Evolutionary conservation across 1,140 invertebrate species (phyloP), one percentile per base, ranked within the genome.

Genomic region (Polyergus mexicanus): DNA sequence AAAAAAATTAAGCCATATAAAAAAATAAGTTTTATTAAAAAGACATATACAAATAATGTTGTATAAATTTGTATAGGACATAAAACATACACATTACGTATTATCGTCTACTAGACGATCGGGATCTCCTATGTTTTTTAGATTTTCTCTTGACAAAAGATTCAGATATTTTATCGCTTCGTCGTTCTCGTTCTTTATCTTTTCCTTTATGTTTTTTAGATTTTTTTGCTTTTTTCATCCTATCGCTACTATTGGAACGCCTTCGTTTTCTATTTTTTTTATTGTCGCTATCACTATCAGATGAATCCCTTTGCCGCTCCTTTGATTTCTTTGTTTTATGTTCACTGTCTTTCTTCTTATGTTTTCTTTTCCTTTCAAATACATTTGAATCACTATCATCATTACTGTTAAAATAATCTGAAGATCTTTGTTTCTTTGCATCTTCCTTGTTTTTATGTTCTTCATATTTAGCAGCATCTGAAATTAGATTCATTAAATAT

Each of bases 381-480:
- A 89, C 63, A 84, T 76, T 65, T 16, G 76, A 75, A 1, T 71
- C 47, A 22, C 74, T 86, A 38, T 91, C 58, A 38, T 92, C 85
- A 10, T 83, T 85, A 35, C 44, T 86, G 58, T 78, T 84, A 13
- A 80, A 77, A 74, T 6, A 58, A 81, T 92, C 63, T 1, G 62
- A 75, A 56, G 88, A 80, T 89, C 38, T 89, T 62, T 38, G 88
- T 88, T 86, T 89, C 5, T 16, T 77, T 5, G 11, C 93, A 44
- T 84, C 90, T 91, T 96, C 95, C 80, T 96, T 96, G 77, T 95
- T 95, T 89, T 97, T 97, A 84, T 96, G 97, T 89, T 97, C 96
- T 88, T 97, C 96, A 92, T 96, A 97, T 81, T 96, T 97, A 35
- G 96, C 96, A 5, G 96, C 95, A 95, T 97, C 97, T 97, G 89